Percentiles rank a stretch among this genome's conserved stretches.
These are phyloP conservation scores for Drosophila subsilvestris DNA, from an alignment of 2,888 invertebrate species.

Conservation along the genomic window DNA sequence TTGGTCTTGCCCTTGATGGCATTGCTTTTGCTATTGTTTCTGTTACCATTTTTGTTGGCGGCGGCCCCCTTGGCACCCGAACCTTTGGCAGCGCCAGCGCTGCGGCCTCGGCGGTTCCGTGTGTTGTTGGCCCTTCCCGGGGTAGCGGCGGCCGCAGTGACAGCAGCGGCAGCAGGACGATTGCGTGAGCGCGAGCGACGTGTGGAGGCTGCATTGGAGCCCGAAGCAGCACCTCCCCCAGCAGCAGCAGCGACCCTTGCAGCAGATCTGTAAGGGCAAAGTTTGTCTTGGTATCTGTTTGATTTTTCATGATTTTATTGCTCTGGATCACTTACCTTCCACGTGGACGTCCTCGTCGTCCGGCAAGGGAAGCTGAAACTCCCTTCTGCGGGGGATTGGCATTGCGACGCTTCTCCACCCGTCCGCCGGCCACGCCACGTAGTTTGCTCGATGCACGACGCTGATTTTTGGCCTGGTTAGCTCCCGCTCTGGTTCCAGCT, in stretches of 20 bases:
- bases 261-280: conserved; percentile 58
- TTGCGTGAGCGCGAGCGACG: conserved; percentile 78
- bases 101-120: conserved; percentile 75
- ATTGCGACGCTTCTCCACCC: conserved; percentile 78
- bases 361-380: conserved; percentile 54
- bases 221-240: conserved; percentile 21
- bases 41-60: conserved; percentile 62
- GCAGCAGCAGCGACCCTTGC: conserved; percentile 61
- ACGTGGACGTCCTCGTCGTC: conserved; percentile 65
- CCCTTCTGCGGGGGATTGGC: conserved; percentile 40
- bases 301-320: neutral
- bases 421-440: conserved; percentile 76
- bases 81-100: conserved; percentile 61
- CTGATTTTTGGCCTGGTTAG: conserved; percentile 27
- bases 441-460: conserved; percentile 59
- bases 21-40: conserved; percentile 58
- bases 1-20: conserved; percentile 31
- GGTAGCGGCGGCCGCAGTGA: conserved; percentile 49
- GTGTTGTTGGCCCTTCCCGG: conserved; percentile 47
- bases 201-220: conserved; percentile 38
- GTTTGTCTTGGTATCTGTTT: neutral
- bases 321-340: conserved; percentile 67
- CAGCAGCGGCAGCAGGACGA: conserved; percentile 60
- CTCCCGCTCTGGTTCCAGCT: neutral
- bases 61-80: conserved; percentile 52